A percentile compares a stretch with the other conserved stretches of the same genome.
Evolutionary conservation across 2,888 invertebrate genomes (phyloP).

Genomic region (Sycophila texana): DNA sequence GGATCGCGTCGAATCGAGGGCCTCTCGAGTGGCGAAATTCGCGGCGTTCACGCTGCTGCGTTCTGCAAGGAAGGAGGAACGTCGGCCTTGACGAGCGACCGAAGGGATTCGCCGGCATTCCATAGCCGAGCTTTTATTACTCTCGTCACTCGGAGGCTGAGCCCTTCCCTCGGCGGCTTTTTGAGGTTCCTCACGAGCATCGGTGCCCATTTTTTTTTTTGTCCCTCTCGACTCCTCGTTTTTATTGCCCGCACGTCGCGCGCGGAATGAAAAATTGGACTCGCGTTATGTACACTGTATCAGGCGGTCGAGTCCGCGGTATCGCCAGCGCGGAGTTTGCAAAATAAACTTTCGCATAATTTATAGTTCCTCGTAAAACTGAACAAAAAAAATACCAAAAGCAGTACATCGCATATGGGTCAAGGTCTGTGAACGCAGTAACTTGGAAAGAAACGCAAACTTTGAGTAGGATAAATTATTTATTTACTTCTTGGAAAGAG

Average conservation of each 20-base stretch:
- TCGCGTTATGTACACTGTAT: not conserved
- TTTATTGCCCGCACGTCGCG: not conserved
- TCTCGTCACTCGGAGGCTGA: not conserved
- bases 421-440: too few relatives aligned
- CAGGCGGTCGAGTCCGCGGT: not conserved
- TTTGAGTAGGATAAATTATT: too few relatives aligned
- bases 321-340: too few relatives aligned
- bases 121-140: conserved; percentile 41
- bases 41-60: not conserved
- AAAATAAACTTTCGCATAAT: too few relatives aligned
- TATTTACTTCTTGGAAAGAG: too few relatives aligned
- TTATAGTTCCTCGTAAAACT: too few relatives aligned
- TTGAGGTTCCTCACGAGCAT: not conserved
- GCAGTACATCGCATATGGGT: too few relatives aligned
- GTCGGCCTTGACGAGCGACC: conserved; percentile 6
- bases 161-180: not conserved
- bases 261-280: not conserved
- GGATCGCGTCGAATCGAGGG: conserved; percentile 27
- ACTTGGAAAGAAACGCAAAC: too few relatives aligned
- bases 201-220: not conserved
- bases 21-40: not conserved
- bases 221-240: not conserved
- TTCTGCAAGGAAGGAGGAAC: not conserved
- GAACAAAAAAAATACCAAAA: too few relatives aligned
- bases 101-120: conserved; percentile 30